Conservation (phyloP, 2,888 invertebrate species). For the Lithophane leautieri region DNA sequence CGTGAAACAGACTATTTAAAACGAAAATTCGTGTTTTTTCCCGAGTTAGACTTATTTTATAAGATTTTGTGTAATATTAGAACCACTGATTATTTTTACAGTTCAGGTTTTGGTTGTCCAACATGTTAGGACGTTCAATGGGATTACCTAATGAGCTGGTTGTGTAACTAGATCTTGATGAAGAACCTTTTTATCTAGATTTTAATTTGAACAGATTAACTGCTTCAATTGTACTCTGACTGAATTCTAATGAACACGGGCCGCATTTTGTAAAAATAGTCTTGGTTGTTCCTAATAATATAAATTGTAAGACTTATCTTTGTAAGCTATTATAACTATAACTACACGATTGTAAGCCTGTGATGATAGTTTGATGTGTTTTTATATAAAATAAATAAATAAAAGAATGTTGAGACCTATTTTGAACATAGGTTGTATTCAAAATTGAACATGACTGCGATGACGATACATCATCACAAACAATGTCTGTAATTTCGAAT, state of each 20-base stretch:
- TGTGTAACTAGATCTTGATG: background rate
- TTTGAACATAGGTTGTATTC: background rate
- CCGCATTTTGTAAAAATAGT: too few relatives aligned
- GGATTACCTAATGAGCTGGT: background rate
- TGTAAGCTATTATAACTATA: too few relatives aligned
- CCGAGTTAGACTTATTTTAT: background rate
- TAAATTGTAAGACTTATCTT: too few relatives aligned
- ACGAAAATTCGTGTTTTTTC: background rate
- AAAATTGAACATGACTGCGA: background rate
- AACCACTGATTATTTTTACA: background rate
- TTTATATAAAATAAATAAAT: too few relatives aligned
- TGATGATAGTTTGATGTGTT: too few relatives aligned
- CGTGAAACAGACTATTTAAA: too few relatives aligned
- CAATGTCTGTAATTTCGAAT: constrained; percentile 32
- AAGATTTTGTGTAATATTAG: too few relatives aligned
- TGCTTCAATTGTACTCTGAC: too few relatives aligned
- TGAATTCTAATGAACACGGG: too few relatives aligned
- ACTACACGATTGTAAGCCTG: too few relatives aligned
- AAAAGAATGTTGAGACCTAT: background rate
- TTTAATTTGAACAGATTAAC: background rate
- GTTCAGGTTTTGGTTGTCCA: background rate
- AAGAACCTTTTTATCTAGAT: background rate
- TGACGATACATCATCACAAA: background rate
- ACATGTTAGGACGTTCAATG: background rate
- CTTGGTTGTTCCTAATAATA: too few relatives aligned